These are phyloP conservation scores for Pediacus dermestoides DNA, from an alignment of 2,888 invertebrate species.

Conservation along the genomic window DNA sequence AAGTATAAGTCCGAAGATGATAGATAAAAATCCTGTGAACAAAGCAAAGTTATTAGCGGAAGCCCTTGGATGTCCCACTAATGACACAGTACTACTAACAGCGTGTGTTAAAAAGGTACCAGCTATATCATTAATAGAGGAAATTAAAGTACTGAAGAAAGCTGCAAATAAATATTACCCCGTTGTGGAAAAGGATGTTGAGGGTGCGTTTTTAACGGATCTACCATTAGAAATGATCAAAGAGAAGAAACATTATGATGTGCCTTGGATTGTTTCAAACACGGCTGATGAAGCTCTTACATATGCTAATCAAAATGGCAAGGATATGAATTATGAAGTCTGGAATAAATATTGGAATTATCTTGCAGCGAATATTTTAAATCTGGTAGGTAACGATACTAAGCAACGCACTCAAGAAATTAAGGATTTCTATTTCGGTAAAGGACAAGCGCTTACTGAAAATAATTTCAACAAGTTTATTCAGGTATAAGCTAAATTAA, in stretches of 20 bases:
- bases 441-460: background rate
- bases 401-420: background rate
- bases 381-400: too few species aligned
- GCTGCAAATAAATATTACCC: too few species aligned
- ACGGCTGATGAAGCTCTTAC: constrained; percentile 25
- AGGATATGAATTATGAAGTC: too few species aligned
- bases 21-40: constrained; percentile 28
- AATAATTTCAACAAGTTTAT: too few species aligned
- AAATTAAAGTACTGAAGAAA: too few species aligned
- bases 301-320: too few species aligned
- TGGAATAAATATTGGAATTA: background rate
- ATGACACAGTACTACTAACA: constrained; percentile 29
- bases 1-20: constrained; percentile 34
- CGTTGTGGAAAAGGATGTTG: constrained; percentile 23
- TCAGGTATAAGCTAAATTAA: too few species aligned
- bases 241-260: constrained; percentile 34
- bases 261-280: constrained; percentile 44
- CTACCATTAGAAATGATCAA: constrained; percentile 37
- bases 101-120: constrained; percentile 37
- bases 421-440: constrained; percentile 1
- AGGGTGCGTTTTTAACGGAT: constrained; percentile 36
- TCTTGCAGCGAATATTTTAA: background rate
- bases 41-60: constrained; percentile 33
- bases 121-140: constrained; percentile 29
- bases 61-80: constrained; percentile 35